A percentile compares a stretch with the other conserved stretches of the same genome.
phyloP scores from a whole-genome alignment of 1,140 invertebrate species.

The Tachypleus tridentatus region DNA sequence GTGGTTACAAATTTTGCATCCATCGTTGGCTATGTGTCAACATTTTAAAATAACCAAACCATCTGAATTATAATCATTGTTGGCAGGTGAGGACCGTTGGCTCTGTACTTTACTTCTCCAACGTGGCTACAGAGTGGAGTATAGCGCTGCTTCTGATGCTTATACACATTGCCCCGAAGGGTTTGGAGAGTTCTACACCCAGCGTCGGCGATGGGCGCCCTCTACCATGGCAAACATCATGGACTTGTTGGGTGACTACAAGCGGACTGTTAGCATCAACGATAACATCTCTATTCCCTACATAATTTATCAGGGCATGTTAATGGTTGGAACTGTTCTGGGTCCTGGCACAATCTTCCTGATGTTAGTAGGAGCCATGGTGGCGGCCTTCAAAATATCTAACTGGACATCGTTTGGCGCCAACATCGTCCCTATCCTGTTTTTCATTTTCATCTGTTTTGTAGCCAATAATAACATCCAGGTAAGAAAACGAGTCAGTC shows the following conservation, averaged over 20 bases:
- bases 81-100: slow-evolving; percentile 74
- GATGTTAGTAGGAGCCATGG: slow-evolving; percentile 93
- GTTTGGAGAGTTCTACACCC: slow-evolving; percentile 95
- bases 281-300: slow-evolving; percentile 94
- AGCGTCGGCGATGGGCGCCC: slow-evolving; percentile 89
- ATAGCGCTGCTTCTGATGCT: slow-evolving; percentile 94
- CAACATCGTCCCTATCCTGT: slow-evolving; percentile 68
- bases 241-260: slow-evolving; percentile 71
- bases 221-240: slow-evolving; percentile 96
- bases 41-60: no score
- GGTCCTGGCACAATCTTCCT: slow-evolving; percentile 88
- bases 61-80: no score
- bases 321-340: slow-evolving; percentile 80
- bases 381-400: slow-evolving; percentile 76
- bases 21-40: no score
- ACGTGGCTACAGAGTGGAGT: slow-evolving; percentile 94
- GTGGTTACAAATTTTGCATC: no score
- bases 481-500: slow-evolving; percentile 35
- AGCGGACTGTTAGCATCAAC: slow-evolving; percentile 86
- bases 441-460: slow-evolving; percentile 89
- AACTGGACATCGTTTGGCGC: slow-evolving; percentile 82
- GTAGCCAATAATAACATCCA: slow-evolving; percentile 81
- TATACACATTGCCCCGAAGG: slow-evolving; percentile 91
- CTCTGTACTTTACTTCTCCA: slow-evolving; percentile 89
- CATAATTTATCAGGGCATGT: slow-evolving; percentile 61